Base-by-base conservation (phyloP, 1,140 invertebrate species). In the Drosophila ironensis region DNA sequence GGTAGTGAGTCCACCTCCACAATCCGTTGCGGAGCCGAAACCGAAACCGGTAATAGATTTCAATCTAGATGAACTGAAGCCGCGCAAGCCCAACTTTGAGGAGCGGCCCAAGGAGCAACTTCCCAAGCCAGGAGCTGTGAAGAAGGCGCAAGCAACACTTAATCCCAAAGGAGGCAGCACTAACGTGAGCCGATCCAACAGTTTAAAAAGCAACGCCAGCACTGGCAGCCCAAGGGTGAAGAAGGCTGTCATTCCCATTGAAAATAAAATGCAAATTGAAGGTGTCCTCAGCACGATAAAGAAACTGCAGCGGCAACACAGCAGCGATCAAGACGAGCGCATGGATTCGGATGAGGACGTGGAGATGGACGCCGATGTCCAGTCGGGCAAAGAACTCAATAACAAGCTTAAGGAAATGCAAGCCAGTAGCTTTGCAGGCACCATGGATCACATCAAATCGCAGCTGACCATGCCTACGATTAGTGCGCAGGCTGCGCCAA, bases 381-480 rank as follows among this genome's bases (percentile, higher is more conserved):
- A 53, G 11, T 52, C 48, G 1, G 82, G 84, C 12, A 52, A 64
- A 1, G 54, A 75, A 27, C 37, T 90, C 4, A 72, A 44, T 16
- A 74, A 40, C 22, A 86, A 88, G 9, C 57, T 90, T 0, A 88
- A 87, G 40, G 77, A 89, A 33, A 90, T 90, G 35, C 86, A 90
- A 4, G 72, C 72, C 5, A 86, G 71, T 40, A 90, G 63, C 37
- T 90, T 90, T 68, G 75, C 89, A 1, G 88, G 81, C 7, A 90
- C 88, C 4, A 87, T 88, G 76, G 88, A 89, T 63, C 67, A 72
- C 20, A 90, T 90, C 0, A 81, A 89, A 27, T 72, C 81, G 0
- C 87, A 90, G 51, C 54, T 90, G 37, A 67, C 71, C 0, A 75
- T 57, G 42, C 89, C 90, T 5, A 90, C 89, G 9, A 67, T 89